phyloP scores from a whole-genome alignment of 2,888 invertebrate genomes.

The Boloria selene region DNA sequence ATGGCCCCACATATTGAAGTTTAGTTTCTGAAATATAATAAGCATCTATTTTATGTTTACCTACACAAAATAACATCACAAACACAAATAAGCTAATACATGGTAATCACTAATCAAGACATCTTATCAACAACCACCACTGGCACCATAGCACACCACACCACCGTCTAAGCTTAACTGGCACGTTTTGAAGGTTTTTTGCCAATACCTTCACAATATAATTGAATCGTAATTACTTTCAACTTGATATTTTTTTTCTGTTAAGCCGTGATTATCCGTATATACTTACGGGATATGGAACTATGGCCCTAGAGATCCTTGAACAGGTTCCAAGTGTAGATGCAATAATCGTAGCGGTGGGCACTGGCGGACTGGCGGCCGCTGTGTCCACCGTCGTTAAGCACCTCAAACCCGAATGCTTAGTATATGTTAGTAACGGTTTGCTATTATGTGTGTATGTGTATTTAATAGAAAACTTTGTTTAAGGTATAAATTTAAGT shows the following conservation, averaged over 20 bases:
- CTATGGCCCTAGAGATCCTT: slow-evolving; percentile 93
- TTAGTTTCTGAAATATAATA: no score
- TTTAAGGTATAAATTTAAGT: no score
- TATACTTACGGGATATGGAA: slow-evolving; percentile 95
- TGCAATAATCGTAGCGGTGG: slow-evolving; percentile 94
- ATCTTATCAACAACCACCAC: no score
- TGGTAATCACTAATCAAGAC: no score
- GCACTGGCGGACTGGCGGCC: slow-evolving; percentile 94
- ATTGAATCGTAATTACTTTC: not conserved
- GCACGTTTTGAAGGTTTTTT: no score
- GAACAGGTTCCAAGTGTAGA: slow-evolving; percentile 93
- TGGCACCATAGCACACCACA: no score
- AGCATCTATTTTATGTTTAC: no score
- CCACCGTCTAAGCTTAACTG: no score
- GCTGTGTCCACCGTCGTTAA: slow-evolving; percentile 94
- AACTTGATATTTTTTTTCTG: not conserved
- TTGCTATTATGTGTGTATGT: not conserved
- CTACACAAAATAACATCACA: no score
- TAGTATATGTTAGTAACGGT: slow-evolving; percentile 88
- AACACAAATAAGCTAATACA: no score
- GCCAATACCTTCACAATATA: no score
- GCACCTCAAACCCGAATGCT: slow-evolving; percentile 88
- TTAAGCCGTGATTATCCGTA: slow-evolving; percentile 95
- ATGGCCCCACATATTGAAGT: no score
- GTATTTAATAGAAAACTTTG: not conserved